Base-by-base conservation (phyloP, 2,113 vertebrate species). In the Oxyruncus cristatus region DNA sequence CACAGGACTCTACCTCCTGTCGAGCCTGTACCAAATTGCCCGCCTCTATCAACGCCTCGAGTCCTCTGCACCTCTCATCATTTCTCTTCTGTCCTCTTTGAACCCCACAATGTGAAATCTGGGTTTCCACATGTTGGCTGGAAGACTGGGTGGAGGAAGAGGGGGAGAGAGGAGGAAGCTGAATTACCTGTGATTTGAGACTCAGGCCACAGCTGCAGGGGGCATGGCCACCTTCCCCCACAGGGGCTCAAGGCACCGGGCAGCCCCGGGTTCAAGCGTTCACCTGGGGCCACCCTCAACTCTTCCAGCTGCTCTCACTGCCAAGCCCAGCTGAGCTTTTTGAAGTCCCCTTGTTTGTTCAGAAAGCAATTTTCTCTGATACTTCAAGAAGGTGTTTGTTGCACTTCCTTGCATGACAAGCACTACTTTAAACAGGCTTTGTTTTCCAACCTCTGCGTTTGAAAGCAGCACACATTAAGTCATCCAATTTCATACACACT, bases 1-100 rank as follows among this genome's bases (percentile, higher is more conserved):
- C 75, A 58, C 46, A 86, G 79, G 61, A 74, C 42, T 68, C 33
- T 67, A 32, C 23, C 16, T 49, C 59, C 37, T 1, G 1, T 12
- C 71, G n/a, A 58, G 58, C 62, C 85, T 28, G 23, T 15, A 65
- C 75, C 39, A 71, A 76, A 66, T 0, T 15, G 33, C 13, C 78
- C 55, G 68, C 47, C 19, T 50, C 42, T 50, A 46, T 19, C 53
- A 61, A 23, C 0, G 0, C 67, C 59, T 66, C 3, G 0, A 70
- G 39, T 15, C 19, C 67, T 85, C 50, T 23, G 33, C 73, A 44
- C 47, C 35, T 59, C 74, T 84, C 14, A 0, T 18, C n/a, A 32
- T 20, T 46, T 50, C 79, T 84, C 63, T 14, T 39, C 47, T 28
- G 52, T 35, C 28, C 53, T 68, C 50, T 58, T 84, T 49, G 18